Evolutionary conservation across 2,113 vertebrate genomes (phyloP).

Genomic region (Zosterops borbonicus): DNA sequence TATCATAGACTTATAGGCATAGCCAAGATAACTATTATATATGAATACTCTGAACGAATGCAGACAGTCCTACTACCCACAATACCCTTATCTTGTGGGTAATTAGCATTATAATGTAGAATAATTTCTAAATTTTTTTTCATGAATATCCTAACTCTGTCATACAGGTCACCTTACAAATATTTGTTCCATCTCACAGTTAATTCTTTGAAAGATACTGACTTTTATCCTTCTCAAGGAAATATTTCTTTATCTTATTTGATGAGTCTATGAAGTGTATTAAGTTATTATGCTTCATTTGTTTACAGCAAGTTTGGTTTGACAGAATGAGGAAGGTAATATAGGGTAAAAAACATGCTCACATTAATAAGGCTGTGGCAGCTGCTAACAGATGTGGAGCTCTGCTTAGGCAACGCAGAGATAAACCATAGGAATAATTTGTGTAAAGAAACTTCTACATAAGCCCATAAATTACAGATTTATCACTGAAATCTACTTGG

Average conservation of each 20-base stretch:
- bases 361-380: background rate
- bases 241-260: background rate
- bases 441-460: background rate
- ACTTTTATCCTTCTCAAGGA: background rate
- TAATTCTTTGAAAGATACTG: background rate
- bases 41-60: background rate
- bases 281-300: background rate
- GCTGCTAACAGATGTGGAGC: background rate
- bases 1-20: background rate
- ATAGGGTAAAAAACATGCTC: background rate
- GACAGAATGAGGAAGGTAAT: background rate
- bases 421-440: background rate
- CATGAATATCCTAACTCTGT: background rate
- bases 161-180: background rate
- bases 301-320: background rate
- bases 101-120: background rate
- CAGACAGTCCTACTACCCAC: background rate
- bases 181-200: background rate
- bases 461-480: background rate
- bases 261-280: background rate
- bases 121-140: background rate
- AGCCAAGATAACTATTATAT: background rate
- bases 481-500: background rate
- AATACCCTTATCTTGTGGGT: background rate
- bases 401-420: background rate